Conservation (phyloP, 2,113 vertebrate genomes). For the Ameiurus melas region DNA sequence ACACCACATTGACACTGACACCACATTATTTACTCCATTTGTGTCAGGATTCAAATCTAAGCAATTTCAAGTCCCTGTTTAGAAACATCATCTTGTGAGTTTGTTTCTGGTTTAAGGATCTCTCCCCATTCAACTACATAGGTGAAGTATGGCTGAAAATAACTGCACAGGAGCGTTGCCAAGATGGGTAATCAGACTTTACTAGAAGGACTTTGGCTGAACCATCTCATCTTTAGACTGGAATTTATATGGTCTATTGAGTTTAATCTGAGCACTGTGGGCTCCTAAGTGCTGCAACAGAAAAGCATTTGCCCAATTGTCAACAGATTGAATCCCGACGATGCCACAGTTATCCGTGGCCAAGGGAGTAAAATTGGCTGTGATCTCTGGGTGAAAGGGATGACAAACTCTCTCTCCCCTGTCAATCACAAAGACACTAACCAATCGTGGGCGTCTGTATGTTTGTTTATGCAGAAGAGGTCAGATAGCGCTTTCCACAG, state of each 20-base stretch:
- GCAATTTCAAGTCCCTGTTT: background rate
- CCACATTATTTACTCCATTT: background rate
- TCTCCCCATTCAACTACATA: background rate
- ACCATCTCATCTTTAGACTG: background rate
- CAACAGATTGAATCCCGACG: background rate
- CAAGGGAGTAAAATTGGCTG: background rate
- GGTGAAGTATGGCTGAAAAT: background rate
- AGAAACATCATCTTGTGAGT: background rate
- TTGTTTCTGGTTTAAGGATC: background rate
- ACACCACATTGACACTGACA: background rate
- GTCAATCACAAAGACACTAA: background rate
- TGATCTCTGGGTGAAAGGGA: background rate
- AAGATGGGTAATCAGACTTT: conserved; percentile 3
- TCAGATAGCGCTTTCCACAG: background rate
- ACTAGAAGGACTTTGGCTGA: background rate
- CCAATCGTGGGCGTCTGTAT: background rate
- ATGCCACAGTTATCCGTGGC: background rate
- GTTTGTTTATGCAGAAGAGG: background rate
- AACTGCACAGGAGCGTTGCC: background rate
- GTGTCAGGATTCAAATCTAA: background rate
- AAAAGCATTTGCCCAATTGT: background rate
- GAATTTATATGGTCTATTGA: background rate
- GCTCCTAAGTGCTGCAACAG: background rate
- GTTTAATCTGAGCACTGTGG: background rate
- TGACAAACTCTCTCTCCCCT: background rate